Conservation (phyloP, 2,888 invertebrate species). For the Chalcis sispes region DNA sequence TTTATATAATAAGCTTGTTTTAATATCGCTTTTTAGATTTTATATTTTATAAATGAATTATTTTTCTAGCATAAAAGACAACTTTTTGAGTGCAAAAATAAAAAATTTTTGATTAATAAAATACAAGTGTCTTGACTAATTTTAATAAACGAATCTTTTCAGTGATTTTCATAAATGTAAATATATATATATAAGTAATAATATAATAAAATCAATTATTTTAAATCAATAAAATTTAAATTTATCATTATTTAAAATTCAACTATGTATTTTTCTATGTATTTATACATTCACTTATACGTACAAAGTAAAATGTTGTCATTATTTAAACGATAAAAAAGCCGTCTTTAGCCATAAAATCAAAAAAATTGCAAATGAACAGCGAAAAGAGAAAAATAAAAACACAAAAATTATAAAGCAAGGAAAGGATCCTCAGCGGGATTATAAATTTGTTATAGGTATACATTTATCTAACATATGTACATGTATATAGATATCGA, state of each 20-base stretch:
- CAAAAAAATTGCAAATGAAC: constrained; percentile 5
- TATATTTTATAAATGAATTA: no score
- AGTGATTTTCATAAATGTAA: no score
- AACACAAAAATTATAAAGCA: constrained; percentile 1
- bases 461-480: constrained; percentile 53
- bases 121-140: no score
- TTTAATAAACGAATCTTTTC: no score
- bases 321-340: constrained; percentile 3
- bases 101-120: no score
- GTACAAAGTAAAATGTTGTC: no score
- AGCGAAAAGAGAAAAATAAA: background rate
- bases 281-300: background rate
- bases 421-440: constrained; percentile 41
- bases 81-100: no score
- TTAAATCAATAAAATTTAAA: background rate
- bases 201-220: background rate
- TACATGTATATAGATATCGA: constrained; percentile 49
- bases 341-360: constrained; percentile 14
- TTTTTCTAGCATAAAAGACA: no score
- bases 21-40: no score
- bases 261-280: no score
- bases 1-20: no score
- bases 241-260: background rate
- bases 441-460: constrained; percentile 46
- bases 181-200: no score